Evolutionary conservation across 2,113 vertebrate genomes (phyloP).

Genomic region (Myocastor coypus): DNA sequence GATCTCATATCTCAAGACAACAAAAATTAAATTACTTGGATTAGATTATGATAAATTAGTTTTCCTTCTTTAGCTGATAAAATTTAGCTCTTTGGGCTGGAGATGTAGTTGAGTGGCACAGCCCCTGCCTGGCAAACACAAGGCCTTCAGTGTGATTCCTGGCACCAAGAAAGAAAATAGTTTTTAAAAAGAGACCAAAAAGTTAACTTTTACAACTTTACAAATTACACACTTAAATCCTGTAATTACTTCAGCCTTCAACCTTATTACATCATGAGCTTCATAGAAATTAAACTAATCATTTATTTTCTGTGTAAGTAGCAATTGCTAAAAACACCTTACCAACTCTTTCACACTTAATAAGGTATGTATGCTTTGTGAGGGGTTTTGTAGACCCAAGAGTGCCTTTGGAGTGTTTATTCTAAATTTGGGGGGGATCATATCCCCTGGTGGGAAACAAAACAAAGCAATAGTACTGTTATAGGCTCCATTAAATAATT

Average conservation of each 20-base stretch:
- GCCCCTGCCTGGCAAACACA: too few species aligned
- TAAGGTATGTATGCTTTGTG: neutral
- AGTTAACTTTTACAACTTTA: neutral
- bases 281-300: neutral
- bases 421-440: neutral
- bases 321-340: neutral
- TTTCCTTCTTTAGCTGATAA: neutral
- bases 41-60: neutral
- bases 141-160: too few species aligned
- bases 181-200: too few species aligned
- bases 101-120: too few species aligned
- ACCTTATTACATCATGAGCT: neutral
- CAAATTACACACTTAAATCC: neutral
- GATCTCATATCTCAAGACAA: neutral
- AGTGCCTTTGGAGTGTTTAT: neutral
- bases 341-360: neutral
- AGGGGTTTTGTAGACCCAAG: neutral
- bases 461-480: neutral
- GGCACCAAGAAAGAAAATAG: too few species aligned
- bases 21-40: neutral
- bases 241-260: neutral
- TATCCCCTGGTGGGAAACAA: accelerated
- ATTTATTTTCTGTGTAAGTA: neutral
- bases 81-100: neutral
- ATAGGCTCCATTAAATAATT: neutral